Evolutionary conservation across 2,797 vertebrate species (phyloP).

Genomic region (Hydrocynus forskahlii): DNA sequence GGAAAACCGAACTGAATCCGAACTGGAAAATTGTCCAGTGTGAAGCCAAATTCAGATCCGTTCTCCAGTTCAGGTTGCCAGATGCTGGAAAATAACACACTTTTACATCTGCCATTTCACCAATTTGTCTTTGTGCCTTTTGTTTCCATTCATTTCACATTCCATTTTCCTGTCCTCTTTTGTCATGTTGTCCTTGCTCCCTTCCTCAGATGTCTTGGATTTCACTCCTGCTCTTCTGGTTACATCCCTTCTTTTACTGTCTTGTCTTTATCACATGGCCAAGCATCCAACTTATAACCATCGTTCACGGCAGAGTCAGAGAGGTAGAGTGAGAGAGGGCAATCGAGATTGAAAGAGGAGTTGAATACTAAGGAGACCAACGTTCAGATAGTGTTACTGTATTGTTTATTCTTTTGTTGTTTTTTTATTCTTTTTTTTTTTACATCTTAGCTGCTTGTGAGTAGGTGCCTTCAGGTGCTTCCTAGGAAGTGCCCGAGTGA

Average conservation of each 20-base stretch:
- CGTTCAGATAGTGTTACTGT: constrained; percentile 18
- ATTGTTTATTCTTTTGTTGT: neutral
- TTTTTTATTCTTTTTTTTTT: constrained; percentile 20
- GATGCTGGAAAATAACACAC: neutral
- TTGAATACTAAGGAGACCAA: constrained; percentile 43
- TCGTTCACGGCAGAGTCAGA: constrained; percentile 35
- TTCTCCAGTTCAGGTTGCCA: neutral
- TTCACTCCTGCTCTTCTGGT: constrained; percentile 31
- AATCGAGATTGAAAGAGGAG: constrained; percentile 12
- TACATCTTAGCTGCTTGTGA: constrained; percentile 70
- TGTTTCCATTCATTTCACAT: constrained; percentile 34
- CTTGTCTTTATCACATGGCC: constrained; percentile 59
- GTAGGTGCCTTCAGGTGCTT: constrained; percentile 76
- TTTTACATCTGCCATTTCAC: constrained; percentile 1
- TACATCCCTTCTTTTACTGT: constrained; percentile 35
- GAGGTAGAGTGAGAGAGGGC: constrained; percentile 19
- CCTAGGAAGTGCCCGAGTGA: constrained; percentile 35
- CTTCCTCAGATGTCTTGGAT: constrained; percentile 17
- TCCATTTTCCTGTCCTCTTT: constrained; percentile 32
- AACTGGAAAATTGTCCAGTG: neutral
- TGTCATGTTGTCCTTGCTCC: constrained; percentile 14
- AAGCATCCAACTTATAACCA: constrained; percentile 30
- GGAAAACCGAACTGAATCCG: constrained; percentile 9
- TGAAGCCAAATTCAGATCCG: neutral
- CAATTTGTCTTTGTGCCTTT: neutral